Evolutionary conservation across 2,113 vertebrate genomes (phyloP).

Genomic region (Psilopsiagon aurifrons): DNA sequence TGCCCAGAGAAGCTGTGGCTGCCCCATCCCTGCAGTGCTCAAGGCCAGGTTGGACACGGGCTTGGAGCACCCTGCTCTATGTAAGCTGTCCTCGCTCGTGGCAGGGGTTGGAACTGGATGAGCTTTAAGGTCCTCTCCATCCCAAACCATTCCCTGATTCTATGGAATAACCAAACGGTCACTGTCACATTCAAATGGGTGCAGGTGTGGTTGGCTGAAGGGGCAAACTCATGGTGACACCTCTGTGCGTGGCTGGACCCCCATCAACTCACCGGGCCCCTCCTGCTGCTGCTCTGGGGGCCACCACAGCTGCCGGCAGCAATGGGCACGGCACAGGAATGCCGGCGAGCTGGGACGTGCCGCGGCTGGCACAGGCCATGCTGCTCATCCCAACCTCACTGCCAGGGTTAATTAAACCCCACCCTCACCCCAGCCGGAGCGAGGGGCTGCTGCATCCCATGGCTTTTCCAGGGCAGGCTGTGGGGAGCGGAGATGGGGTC

Average conservation of each 20-base stretch:
- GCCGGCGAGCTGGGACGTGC: constrained; percentile 17
- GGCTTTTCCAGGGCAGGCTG: fast-evolving
- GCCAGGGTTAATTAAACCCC: background rate
- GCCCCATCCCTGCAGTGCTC: too few species aligned
- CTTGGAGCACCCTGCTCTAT: background rate
- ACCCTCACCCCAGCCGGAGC: background rate
- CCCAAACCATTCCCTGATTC: background rate
- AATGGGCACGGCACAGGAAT: background rate
- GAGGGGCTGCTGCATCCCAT: fast-evolving
- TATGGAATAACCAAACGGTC: fast-evolving
- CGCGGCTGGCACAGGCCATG: background rate
- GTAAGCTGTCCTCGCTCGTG: background rate
- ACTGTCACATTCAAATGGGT: fast-evolving
- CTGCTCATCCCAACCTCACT: background rate
- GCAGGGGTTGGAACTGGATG: background rate
- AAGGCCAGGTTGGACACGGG: too few species aligned
- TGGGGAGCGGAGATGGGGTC: fast-evolving
- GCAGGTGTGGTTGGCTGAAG: background rate
- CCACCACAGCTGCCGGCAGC: background rate
- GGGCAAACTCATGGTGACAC: fast-evolving
- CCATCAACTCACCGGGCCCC: fast-evolving
- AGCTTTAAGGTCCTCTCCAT: background rate
- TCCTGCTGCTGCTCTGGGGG: background rate
- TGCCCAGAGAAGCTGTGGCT: too few species aligned
- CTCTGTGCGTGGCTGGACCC: fast-evolving